Conservation (phyloP, 2,113 vertebrate genomes). For the Polypterus senegalus region DNA sequence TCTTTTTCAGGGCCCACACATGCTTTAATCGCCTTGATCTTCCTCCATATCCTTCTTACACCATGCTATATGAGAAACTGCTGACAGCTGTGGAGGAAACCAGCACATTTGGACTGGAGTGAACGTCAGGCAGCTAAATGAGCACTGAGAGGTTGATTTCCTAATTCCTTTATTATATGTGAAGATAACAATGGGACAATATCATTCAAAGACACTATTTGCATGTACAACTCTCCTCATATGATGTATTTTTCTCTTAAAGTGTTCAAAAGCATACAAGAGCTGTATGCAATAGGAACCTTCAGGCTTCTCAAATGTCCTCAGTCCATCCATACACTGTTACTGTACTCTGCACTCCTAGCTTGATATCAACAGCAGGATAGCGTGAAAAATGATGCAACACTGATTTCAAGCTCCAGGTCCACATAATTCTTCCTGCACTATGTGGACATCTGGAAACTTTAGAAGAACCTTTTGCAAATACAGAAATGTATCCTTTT, state of each 20-base stretch:
- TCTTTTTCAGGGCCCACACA: slow-evolving; percentile 74
- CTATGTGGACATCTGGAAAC: not conserved
- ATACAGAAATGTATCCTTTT: not conserved
- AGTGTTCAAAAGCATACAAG: slow-evolving; percentile 16
- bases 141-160: not conserved
- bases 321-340: too few relatives aligned
- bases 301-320: slow-evolving; percentile 17
- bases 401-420: too few relatives aligned
- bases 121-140: slow-evolving; percentile 28
- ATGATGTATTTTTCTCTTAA: slow-evolving; percentile 13
- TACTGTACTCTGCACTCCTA: too few relatives aligned
- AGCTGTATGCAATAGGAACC: slow-evolving; percentile 33
- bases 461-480: slow-evolving; percentile 6
- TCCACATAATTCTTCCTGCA: too few relatives aligned
- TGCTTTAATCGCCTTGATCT: slow-evolving; percentile 96
- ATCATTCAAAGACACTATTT: slow-evolving; percentile 19
- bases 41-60: slow-evolving; percentile 88
- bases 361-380: too few relatives aligned
- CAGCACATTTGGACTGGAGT: slow-evolving; percentile 95
- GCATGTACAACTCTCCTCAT: slow-evolving; percentile 19
- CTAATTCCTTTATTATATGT: too few relatives aligned
- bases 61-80: slow-evolving; percentile 89
- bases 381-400: too few relatives aligned
- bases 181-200: too few relatives aligned
- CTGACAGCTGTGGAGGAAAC: slow-evolving; percentile 95